Percentiles rank a stretch among this genome's conserved stretches.
Conservation (phyloP, 2,888 invertebrate species). For the Lasioglossum calceatum region DNA sequence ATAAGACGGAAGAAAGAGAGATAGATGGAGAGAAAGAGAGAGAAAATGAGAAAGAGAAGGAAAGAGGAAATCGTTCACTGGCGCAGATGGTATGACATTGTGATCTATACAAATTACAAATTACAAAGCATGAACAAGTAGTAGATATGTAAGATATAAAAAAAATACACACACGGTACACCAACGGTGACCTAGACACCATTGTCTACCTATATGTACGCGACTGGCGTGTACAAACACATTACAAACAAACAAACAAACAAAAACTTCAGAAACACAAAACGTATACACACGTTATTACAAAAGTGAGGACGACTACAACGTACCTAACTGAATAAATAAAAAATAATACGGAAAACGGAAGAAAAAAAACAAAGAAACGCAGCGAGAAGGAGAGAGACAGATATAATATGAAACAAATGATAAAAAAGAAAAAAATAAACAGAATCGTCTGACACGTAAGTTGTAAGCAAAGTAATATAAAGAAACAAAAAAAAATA, state of each 20-base stretch:
- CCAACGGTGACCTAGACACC: constrained; percentile 55
- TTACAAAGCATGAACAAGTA: constrained; percentile 82
- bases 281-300: constrained; percentile 62
- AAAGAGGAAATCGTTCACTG: constrained; percentile 75
- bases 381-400: constrained; percentile 51
- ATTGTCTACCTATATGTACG: constrained; percentile 60
- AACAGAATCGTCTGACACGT: constrained; percentile 59
- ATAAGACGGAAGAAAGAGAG: constrained; percentile 45
- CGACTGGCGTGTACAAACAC: constrained; percentile 56
- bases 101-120: constrained; percentile 82
- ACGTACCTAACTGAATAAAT: constrained; percentile 74
- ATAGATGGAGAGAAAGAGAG: neutral
- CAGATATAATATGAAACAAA: constrained; percentile 50
- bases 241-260: constrained; percentile 4
- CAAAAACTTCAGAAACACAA: constrained; percentile 30
- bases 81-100: constrained; percentile 82
- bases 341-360: constrained; percentile 51
- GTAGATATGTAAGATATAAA: constrained; percentile 80
- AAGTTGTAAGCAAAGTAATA: constrained; percentile 73
- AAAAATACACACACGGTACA: constrained; percentile 59
- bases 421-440: constrained; percentile 36
- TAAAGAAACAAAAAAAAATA: constrained; percentile 61
- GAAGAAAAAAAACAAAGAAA: constrained; percentile 48
- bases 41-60: constrained; percentile 17
- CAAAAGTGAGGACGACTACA: constrained; percentile 76